Evolutionary conservation across 2,888 invertebrate species (phyloP), one percentile per base, ranked within the genome.

Genomic region (Linyphia triangularis): DNA sequence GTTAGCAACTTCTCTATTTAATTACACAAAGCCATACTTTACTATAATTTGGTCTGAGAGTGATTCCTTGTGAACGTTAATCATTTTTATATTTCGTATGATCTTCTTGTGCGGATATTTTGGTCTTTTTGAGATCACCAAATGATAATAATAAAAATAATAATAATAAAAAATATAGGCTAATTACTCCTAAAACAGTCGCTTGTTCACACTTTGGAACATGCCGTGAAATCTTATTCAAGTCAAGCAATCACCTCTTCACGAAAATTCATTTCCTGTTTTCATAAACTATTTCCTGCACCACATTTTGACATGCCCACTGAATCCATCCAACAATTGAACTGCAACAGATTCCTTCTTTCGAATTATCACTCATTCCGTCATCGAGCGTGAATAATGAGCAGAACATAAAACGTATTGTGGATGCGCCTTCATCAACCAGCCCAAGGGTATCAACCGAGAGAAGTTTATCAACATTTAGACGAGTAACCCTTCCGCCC

Each of bases 391-490:
- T 51, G 51, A 16, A 51, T 51, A 51, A 51, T 51, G 51, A 51
- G 51, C 9, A n/a, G n/a, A n/a, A 51, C 51, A 51, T 51, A 51
- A 51, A 51, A 51, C 51, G 51, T 51, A n/a, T 13, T n/a, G 51
- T 9, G 16, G 5, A 9, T 13, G n/a, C n/a, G 51, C 51, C n/a
- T 51, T 51, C 51, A 51, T 51, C 51, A 51, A 51, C 16, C 51
- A 6, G 5, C n/a, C 51, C 51, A n/a, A 51, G 72, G 51, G 13
- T 72, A 51, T 51, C 28, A 26, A 61, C 75, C 61, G 33, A 77
- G 26, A 33, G 33, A 61, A 75, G 37, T 61, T 77, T 37, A 77
- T 63, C 75, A 78, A 78, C 78, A 78, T 40, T 19, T 67, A 19
- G 30, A 13, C 24, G 22, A 28, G 59, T 51, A 37, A 81, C 57